Conservation (phyloP, 2,797 vertebrate genomes). For the Pangasius mekongensis region DNA sequence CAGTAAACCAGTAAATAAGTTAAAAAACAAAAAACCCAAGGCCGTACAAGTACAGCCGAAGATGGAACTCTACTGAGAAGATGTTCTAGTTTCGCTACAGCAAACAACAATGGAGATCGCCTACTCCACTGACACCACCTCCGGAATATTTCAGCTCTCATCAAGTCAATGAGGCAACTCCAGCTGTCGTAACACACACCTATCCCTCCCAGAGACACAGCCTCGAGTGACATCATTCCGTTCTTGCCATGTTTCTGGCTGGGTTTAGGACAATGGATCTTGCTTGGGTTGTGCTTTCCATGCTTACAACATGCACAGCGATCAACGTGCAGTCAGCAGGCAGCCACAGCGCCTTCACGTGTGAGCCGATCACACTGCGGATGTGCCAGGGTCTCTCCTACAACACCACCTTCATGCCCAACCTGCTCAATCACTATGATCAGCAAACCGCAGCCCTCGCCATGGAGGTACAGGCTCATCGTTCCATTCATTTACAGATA, state of each 20-base stretch:
- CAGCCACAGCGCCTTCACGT: slow-evolving; percentile 93
- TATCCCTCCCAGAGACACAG: not conserved
- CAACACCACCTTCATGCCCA: slow-evolving; percentile 98
- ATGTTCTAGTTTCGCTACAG: not conserved
- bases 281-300: slow-evolving; percentile 71
- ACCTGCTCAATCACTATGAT: slow-evolving; percentile 97
- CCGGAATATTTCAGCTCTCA: slow-evolving; percentile 42
- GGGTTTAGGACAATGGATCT: slow-evolving; percentile 65
- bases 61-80: slow-evolving; percentile 59
- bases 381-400: slow-evolving; percentile 99
- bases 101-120: slow-evolving; percentile 67
- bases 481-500: not conserved
- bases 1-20: not conserved
- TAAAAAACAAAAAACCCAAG: too few relatives aligned
- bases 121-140: slow-evolving; percentile 52
- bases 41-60: not conserved
- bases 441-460: slow-evolving; percentile 96
- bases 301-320: slow-evolving; percentile 64
- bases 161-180: slow-evolving; percentile 39
- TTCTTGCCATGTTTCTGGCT: not conserved
- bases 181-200: slow-evolving; percentile 33
- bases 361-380: slow-evolving; percentile 91
- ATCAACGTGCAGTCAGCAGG: slow-evolving; percentile 73
- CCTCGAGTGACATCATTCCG: not conserved
- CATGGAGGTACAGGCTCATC: slow-evolving; percentile 87